These are phyloP conservation scores for Nomia melanderi DNA, from an alignment of 1,140 invertebrate species.

Conservation along the genomic window DNA sequence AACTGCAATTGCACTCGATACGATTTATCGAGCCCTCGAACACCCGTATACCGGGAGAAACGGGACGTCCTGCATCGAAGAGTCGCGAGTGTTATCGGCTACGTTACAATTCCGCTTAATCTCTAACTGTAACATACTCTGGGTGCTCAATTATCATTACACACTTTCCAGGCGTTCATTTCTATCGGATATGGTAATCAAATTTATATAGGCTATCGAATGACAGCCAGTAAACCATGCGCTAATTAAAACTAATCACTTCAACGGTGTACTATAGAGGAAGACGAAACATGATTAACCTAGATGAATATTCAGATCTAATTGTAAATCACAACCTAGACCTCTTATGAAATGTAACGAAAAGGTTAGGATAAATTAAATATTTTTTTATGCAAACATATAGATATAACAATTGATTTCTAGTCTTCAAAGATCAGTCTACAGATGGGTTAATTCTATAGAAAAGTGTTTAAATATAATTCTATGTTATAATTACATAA, in stretches of 20 bases:
- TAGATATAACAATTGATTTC: too few species aligned
- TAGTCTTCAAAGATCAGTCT: too few species aligned
- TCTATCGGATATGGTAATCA: not conserved
- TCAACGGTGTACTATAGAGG: too few species aligned
- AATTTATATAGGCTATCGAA: not conserved
- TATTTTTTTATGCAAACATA: too few species aligned
- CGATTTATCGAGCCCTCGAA: not conserved
- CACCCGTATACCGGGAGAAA: constrained; percentile 10
- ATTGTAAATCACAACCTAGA: too few species aligned
- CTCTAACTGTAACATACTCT: not conserved
- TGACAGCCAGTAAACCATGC: not conserved
- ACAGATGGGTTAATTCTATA: too few species aligned
- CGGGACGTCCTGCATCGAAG: not conserved
- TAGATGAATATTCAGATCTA: too few species aligned
- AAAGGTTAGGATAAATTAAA: too few species aligned
- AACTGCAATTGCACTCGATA: constrained; percentile 14
- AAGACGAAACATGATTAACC: too few species aligned
- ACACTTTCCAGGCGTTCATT: not conserved
- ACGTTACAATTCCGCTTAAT: not conserved
- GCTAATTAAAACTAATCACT: not conserved
- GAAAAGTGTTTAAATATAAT: too few species aligned
- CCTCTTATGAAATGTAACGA: too few species aligned
- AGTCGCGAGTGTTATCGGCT: not conserved
- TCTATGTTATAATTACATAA: too few species aligned
- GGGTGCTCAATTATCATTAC: not conserved